phyloP scores from a whole-genome alignment of 1,140 invertebrate species.

The Lineus longissimus region DNA sequence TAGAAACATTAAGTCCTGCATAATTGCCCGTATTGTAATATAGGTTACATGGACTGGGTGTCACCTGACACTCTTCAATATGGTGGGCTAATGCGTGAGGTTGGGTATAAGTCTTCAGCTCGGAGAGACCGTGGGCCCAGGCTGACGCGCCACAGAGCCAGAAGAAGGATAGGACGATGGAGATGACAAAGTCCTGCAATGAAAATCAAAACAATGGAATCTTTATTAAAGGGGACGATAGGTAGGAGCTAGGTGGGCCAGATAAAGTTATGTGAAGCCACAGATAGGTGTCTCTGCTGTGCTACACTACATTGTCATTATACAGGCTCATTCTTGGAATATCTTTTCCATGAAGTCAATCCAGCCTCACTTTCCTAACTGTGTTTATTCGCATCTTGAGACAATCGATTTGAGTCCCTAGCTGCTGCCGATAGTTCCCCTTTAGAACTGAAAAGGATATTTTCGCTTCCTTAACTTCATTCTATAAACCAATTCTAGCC shows the following conservation, averaged over 20 bases:
- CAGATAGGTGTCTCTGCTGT: no score
- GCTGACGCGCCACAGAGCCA: constrained; percentile 67
- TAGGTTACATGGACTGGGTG: constrained; percentile 26
- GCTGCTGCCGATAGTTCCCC: no score
- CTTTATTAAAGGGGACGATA: no score
- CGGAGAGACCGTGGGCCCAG: constrained; percentile 63
- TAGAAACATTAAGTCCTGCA: constrained; percentile 62
- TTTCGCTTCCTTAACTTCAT: no score
- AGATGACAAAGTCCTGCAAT: constrained; percentile 63
- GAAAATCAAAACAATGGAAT: background rate
- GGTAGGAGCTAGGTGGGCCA: no score
- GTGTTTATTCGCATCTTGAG: background rate
- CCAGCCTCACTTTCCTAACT: background rate
- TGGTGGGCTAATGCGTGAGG: constrained; percentile 30
- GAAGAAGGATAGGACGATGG: constrained; percentile 61
- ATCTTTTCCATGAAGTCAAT: background rate
- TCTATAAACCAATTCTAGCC: no score
- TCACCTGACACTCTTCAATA: constrained; percentile 17
- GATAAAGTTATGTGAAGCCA: no score
- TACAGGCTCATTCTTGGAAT: background rate
- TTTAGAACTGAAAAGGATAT: no score
- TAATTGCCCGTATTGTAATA: constrained; percentile 50
- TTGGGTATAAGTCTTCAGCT: constrained; percentile 60
- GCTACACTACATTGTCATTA: background rate
- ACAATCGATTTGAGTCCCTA: no score